A percentile compares a stretch with the other conserved stretches of the same genome.
Conservation (phyloP, 2,113 vertebrate species). For the Alligator mississippiensis region DNA sequence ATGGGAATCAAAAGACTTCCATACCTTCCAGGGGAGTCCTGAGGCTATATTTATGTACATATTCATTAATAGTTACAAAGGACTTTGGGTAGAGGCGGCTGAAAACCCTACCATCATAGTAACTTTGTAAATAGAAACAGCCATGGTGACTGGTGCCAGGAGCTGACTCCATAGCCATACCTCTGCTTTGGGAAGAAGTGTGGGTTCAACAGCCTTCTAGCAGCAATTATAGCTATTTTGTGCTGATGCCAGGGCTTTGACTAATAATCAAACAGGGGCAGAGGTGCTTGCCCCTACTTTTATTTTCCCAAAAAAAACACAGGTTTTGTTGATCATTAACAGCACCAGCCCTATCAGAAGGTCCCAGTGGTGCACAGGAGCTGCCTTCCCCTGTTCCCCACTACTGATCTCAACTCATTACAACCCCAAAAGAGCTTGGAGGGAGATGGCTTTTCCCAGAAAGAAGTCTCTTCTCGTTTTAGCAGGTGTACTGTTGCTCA, state of each 20-base stretch:
- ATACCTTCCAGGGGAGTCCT: not conserved
- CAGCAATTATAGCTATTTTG: not conserved
- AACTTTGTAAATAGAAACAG: not conserved
- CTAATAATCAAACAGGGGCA: slow-evolving; percentile 17
- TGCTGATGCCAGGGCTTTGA: not conserved
- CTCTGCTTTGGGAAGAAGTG: not conserved
- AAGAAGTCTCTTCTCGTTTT: not conserved
- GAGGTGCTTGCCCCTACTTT: not conserved
- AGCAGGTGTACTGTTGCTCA: slow-evolving; percentile 21
- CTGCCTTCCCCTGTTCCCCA: not conserved
- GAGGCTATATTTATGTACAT: not conserved
- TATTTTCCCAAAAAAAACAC: not conserved
- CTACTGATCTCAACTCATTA: not conserved
- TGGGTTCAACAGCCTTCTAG: not conserved
- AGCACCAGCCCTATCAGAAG: not conserved
- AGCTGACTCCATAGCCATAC: not conserved
- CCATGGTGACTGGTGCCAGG: not conserved
- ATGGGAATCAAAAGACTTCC: not conserved
- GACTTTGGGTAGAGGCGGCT: not conserved
- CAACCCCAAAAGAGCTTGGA: not conserved
- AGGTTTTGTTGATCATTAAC: slow-evolving; percentile 38
- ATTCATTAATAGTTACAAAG: not conserved
- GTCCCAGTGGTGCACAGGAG: not conserved
- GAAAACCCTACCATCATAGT: not conserved
- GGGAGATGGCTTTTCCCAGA: not conserved